Evolutionary conservation across 2,888 invertebrate genomes (phyloP), one percentile per base, ranked within the genome.

Genomic region (Perizoma flavofasciatum): DNA sequence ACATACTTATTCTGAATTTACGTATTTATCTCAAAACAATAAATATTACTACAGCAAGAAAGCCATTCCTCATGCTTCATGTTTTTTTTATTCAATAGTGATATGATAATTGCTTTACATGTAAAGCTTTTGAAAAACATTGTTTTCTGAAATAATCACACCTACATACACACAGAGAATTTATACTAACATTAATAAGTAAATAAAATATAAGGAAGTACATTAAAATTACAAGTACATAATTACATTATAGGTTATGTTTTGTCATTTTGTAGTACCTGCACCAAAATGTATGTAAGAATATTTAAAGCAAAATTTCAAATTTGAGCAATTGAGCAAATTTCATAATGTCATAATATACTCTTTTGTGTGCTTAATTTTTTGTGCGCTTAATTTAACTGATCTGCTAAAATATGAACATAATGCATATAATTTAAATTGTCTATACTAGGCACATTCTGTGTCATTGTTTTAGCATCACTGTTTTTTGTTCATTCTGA

Each of bases 361-460:
- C 1, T 22, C 22, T 22, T 22, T 22, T 41, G n/a, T n/a, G n/a
- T 22, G 53, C 34, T 51, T 53, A n/a, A n/a, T n/a, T n/a, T n/a
- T n/a, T 66, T 65, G 63, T 66, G 64, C 63, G 60, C 54, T 59
- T 64, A 55, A 49, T 46, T 51, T 54, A 6, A 5, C 41, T 22
- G 3, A 46, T n/a, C 37, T n/a, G 11, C 4, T 32, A 11, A 11
- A n/a, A 47, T 9, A n/a, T 34, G 4, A 10, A 37, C 37, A 37
- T 37, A 6, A 6, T 6, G 0, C 1, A 37, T 37, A 37, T 3
- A 6, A 6, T 37, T 6, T 6, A 37, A 37, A 4, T 37, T 37
- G 37, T 37, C 6, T 7, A 37, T 37, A 6, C 7, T 7, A 6
- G 37, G 37, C 37, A 37, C 7, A 37, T 6, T 1, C 4, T 37